Evolutionary conservation across 2,888 invertebrate species (phyloP).

Genomic region (Cremastobaeus sp.): DNA sequence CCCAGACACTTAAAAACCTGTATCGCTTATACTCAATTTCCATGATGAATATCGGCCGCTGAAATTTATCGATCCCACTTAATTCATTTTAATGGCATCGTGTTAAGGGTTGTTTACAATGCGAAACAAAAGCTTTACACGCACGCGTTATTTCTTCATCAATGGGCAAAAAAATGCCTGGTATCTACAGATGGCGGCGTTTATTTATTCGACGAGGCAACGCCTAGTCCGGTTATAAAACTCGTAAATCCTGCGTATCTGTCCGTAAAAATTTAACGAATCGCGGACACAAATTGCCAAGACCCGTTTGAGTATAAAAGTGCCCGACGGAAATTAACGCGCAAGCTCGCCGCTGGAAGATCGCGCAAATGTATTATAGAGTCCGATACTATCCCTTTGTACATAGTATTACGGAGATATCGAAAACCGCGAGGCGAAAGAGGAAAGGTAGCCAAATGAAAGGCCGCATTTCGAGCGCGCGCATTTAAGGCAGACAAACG

Average conservation of each 20-base stretch:
- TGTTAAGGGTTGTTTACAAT: conserved; percentile 44
- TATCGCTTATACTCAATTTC: conserved; percentile 37
- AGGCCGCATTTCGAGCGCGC: not conserved
- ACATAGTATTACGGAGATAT: conserved; percentile 9
- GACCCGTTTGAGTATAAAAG: conserved; percentile 37
- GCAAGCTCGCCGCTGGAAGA: conserved; percentile 11
- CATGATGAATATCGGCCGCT: conserved; percentile 31
- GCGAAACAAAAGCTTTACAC: conserved; percentile 23
- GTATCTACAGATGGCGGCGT: conserved; percentile 37
- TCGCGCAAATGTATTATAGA: conserved; percentile 16
- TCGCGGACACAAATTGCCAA: conserved; percentile 48
- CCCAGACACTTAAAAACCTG: conserved; percentile 26
- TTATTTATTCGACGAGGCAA: conserved; percentile 51
- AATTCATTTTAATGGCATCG: conserved; percentile 44
- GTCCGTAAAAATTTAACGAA: conserved; percentile 73
- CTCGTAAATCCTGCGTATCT: conserved; percentile 69
- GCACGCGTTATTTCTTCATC: conserved; percentile 38
- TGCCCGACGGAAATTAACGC: conserved; percentile 46
- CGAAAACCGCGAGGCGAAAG: conserved; percentile 18
- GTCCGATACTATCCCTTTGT: conserved; percentile 5
- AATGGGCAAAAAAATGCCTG: conserved; percentile 20
- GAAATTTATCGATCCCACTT: conserved; percentile 53
- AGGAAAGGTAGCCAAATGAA: not conserved
- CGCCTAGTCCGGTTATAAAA: conserved; percentile 66
- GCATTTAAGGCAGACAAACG: conserved; percentile 1